Base-by-base conservation (phyloP, 64 coral and sea anemone genomes). In the Orbicella faveolata region DNA sequence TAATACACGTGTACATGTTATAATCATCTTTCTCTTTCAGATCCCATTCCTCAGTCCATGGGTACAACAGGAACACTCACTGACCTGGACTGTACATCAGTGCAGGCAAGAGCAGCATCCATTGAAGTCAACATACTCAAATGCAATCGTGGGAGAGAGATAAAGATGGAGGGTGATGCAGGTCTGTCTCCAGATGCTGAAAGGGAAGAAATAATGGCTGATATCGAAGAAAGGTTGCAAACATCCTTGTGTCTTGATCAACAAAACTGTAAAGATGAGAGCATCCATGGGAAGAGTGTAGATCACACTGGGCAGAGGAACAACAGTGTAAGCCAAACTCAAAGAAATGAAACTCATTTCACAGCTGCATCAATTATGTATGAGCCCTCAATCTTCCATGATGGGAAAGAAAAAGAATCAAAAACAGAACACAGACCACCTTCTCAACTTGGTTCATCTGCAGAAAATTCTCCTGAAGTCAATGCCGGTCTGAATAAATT, bases 1-100 rank as follows among this genome's bases (percentile, higher is more conserved):
- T 12, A 15, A 64, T 64, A 19, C 14, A 64, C 15, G 15, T 18
- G 15, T 64, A 19, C 14, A 64, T 64, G 15, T 18, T 2, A 48
- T 48, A 6, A 48, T 48, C 7, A 6, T 48, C 44, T 48, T 48
- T 53, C 34, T 10, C 39, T 73, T 80, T n/a, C 66, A 90, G 89
- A 83, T 23, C 25, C 66, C 48, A 90, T 90, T 33, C 89, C 89
- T 48, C 68, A 83, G 48, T 83, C 54, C 17, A 17, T 90, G 9
- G 35, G 55, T 20, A 63, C 81, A 48, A 44, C 34, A 44, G 54
- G 74, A 11, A 10, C 69, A 21, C 1, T 21, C 9, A 16, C 37
- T 51, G 15, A n/a, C 15, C 39, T 53, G 1, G 36, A 23, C 39
- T 52, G 20, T 52, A 18, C 67, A 52, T 9, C 64, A 26, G 0